Base-by-base conservation (phyloP, 2,113 vertebrate genomes). In the Zonotrichia leucophrys region DNA sequence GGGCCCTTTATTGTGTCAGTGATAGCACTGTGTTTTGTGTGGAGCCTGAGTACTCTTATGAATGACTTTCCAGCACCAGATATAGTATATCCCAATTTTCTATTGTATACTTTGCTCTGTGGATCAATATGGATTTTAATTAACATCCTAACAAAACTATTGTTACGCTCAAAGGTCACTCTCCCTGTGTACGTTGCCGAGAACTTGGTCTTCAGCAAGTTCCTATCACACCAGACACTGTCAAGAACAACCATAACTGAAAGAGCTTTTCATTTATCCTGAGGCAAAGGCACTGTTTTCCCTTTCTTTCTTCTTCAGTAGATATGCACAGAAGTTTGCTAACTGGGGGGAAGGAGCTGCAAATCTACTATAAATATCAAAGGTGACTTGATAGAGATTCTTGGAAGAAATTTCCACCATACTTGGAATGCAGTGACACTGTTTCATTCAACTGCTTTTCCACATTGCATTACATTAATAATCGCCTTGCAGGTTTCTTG, bases 401-500 rank as follows among this genome's bases (percentile, higher is more conserved):
- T 95, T 94, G 86, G 96, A 96, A 96, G 85, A 94, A 83, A 83
- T 88, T 96, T 95, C 69, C 60, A 59, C 90, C 90, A 83, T 96
- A 50, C 78, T 95, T 95, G 86, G 89, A 92, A 75, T 92, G 87
- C 94, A 83, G 9, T 68, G 89, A 87, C 80, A 89, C 77, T 78
- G 56, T 75, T 95, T 95, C 83, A 92, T 80, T 96, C 87, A 96
- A 80, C 63, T 83, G 64, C 74, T 93, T 95, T 94, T 94, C 91
- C 73, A 83, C 85, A 85, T 92, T 94, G 66, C 70, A 39, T 94
- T 96, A 76, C 83, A 89, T 96, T 96, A 94, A 96, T 95, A 92
- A 93, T 90, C 62, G 82, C 86, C 78, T 96, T 97, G 80, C 89
- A 94, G 93, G 80, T 94, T 96, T 97, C 92, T 96, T 96, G 91